These are phyloP conservation scores for Stigmatopora argus DNA, from an alignment of 2,113 vertebrate genomes.

Conservation along the genomic window DNA sequence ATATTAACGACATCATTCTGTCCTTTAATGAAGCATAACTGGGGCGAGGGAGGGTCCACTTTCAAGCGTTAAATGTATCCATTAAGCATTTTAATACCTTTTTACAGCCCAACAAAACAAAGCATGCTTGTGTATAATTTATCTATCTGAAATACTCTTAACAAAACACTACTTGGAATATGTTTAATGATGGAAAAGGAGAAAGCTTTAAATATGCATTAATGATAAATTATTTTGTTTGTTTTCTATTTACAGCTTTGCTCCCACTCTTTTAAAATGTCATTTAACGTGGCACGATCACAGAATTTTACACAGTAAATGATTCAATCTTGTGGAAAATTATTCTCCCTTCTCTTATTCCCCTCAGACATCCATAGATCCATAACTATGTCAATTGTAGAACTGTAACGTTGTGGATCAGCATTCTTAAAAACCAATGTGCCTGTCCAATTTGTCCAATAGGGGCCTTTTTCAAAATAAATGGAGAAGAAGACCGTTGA, in stretches of 20 bases:
- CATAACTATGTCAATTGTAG: too few relatives aligned
- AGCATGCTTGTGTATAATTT: not conserved
- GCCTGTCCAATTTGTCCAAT: not conserved
- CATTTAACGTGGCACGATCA: not conserved
- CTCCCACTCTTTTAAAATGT: not conserved
- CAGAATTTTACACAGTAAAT: too few relatives aligned
- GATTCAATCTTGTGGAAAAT: too few relatives aligned
- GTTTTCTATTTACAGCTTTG: not conserved
- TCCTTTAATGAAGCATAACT: conserved; percentile 9
- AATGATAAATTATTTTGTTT: not conserved
- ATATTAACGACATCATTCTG: conserved; percentile 5
- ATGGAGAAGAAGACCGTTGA: conserved; percentile 46
- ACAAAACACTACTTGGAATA: not conserved
- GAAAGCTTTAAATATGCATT: not conserved
- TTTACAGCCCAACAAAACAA: not conserved
- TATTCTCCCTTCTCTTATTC: too few relatives aligned
- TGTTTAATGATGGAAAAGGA: not conserved
- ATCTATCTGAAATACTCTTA: not conserved
- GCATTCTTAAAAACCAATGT: conserved; percentile 17
- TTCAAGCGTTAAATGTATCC: not conserved
- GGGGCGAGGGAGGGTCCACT: not conserved
- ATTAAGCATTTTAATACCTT: not conserved
- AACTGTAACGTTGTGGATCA: too few relatives aligned
- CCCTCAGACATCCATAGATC: too few relatives aligned
- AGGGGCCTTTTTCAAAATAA: conserved; percentile 48